A percentile compares a stretch with the other conserved stretches of the same genome.
These are phyloP conservation scores for Orthonyx spaldingii DNA, from an alignment of 2,113 vertebrate species.

Conservation along the genomic window DNA sequence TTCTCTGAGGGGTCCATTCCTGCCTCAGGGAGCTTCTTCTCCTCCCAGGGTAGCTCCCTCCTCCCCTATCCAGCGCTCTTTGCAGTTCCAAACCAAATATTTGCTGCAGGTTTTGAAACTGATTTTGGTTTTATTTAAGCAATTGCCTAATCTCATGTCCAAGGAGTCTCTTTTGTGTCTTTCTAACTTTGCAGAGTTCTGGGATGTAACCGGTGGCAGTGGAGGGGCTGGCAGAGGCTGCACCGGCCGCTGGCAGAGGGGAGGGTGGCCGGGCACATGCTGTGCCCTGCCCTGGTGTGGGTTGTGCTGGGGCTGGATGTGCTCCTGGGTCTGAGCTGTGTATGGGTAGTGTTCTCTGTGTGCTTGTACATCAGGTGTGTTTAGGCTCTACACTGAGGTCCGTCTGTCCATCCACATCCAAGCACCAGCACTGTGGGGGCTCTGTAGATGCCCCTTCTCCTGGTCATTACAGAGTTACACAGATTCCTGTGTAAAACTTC, in stretches of 20 bases:
- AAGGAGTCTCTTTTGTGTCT: neutral
- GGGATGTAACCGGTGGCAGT: neutral
- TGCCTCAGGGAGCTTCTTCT: neutral
- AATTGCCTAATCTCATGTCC: neutral
- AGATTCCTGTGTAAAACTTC: neutral
- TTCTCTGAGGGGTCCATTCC: rapidly evolving
- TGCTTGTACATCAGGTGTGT: neutral
- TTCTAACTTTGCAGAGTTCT: neutral
- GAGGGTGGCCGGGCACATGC: neutral
- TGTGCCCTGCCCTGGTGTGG: neutral
- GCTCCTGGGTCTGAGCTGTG: neutral
- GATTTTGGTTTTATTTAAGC: neutral
- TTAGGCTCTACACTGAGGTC: rapidly evolving
- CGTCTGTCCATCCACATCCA: rapidly evolving
- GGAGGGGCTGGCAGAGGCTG: neutral
- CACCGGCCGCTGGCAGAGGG: rapidly evolving
- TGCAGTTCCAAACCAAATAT: neutral
- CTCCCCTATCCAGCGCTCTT: neutral
- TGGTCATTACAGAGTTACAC: neutral
- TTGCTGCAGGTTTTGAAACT: neutral
- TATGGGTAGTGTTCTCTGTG: neutral
- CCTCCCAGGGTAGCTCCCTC: neutral
- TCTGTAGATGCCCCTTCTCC: neutral
- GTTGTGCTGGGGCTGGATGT: neutral
- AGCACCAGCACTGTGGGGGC: rapidly evolving